Evolutionary conservation across 2,113 vertebrate species (phyloP).

Genomic region (Mirounga angustirostris): DNA sequence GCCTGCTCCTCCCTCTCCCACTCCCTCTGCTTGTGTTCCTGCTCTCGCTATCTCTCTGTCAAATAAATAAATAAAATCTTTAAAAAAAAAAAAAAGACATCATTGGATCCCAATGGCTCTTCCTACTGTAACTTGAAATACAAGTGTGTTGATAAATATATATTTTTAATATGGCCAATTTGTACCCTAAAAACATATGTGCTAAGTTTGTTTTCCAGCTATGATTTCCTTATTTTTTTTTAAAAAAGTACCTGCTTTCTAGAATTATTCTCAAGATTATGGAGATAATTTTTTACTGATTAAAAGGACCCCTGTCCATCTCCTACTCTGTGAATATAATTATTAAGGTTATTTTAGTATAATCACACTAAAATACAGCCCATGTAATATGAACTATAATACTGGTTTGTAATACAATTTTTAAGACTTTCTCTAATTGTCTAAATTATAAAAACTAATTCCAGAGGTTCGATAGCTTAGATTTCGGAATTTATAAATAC

Average conservation of each 20-base stretch:
- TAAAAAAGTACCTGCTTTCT: not conserved
- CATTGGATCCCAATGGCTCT: accelerated
- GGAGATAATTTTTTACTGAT: not conserved
- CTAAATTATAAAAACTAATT: not conserved
- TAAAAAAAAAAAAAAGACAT: too few relatives aligned
- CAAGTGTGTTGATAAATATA: not conserved
- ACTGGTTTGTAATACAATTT: not conserved
- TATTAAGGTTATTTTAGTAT: not conserved
- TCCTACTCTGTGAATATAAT: not conserved
- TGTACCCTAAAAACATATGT: not conserved
- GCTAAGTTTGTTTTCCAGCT: not conserved
- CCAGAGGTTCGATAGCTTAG: not conserved
- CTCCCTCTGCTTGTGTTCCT: too few relatives aligned
- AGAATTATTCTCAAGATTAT: not conserved
- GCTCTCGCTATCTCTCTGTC: too few relatives aligned
- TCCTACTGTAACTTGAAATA: not conserved
- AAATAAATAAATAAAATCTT: too few relatives aligned
- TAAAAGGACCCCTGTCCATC: not conserved
- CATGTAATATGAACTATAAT: not conserved
- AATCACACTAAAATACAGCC: not conserved
- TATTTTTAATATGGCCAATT: not conserved
- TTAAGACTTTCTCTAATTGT: not conserved
- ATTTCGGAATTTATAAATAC: not conserved
- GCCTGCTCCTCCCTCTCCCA: too few relatives aligned
- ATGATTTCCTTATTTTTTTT: not conserved